Base-by-base conservation (phyloP, 92 coral and sea anemone species). In the Siderastrea siderea region DNA sequence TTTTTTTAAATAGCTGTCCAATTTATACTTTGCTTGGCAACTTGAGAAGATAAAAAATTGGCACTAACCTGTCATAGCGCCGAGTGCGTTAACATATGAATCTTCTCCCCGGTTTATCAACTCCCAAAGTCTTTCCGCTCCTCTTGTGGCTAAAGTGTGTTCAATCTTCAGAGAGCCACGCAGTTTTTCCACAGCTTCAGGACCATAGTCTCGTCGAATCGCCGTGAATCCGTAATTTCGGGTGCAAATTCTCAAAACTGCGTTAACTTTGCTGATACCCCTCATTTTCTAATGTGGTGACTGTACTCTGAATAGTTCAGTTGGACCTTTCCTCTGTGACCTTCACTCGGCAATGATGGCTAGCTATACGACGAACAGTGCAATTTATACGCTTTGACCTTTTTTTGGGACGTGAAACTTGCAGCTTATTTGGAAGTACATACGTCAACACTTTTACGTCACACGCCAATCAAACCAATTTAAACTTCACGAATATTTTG, bases 31-130 rank as follows among this genome's bases (percentile, higher is more conserved):
- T 26, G 38, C 38, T 26, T 26, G 38, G 38, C 38, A 26, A 0
- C 38, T 26, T 26, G 38, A 26, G 38, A 26, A 26, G 38, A 26
- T 15, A 1, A 78, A 58, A 3, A 60, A 19, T 52, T 6, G 57
- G 14, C n/a, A 55, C 69, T 73, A 90, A 97, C 99, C 99, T 58
- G 99, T 97, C 51, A 95, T 84, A 45, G 99, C 97, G 5, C 99
- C 99, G 12, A 97, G 95, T 3, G 98, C 96, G 78, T 97, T 95
- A 2, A 92, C 90, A 79, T 95, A 97, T 11, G 81, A 88, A 17
- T 84, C 88, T 64, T 94, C 92, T 38, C 97, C 99, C 6, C 90
- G 87, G 3, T 91, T 93, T 15, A 97, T 83, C 55, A 84, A 90
- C 50, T 83, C 84, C 99, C 98, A 95, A 46, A 97, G 91, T 74